A percentile compares a stretch with the other conserved stretches of the same genome.
phyloP scores from a whole-genome alignment of 2,888 invertebrate genomes.

The Hermodice carunculata region DNA sequence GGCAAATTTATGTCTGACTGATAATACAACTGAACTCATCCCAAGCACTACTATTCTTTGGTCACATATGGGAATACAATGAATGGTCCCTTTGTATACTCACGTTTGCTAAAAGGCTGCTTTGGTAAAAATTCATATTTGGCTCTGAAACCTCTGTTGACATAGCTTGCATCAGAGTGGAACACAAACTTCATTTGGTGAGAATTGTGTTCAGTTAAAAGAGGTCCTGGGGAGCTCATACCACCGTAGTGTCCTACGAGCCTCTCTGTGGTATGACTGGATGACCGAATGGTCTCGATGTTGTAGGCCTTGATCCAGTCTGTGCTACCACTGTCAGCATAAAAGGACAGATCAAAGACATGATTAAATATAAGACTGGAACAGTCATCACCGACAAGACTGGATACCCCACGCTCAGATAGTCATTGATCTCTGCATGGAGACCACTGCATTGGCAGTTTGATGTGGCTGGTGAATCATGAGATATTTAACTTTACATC shows the following conservation, averaged over 20 bases:
- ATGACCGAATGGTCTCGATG: conserved; percentile 40
- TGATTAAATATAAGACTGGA: too few species aligned
- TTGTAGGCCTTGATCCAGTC: conserved; percentile 59
- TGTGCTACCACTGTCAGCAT: background rate
- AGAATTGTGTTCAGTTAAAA: conserved; percentile 93
- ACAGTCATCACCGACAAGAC: too few species aligned
- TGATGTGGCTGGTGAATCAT: too few species aligned
- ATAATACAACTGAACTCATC: too few species aligned
- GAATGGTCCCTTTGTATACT: background rate
- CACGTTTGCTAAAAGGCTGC: conserved; percentile 23
- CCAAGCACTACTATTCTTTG: too few species aligned
- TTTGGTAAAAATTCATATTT: conserved; percentile 86
- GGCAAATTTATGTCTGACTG: too few species aligned
- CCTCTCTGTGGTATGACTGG: conserved; percentile 35
- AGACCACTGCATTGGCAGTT: too few species aligned
- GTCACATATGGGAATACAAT: background rate
- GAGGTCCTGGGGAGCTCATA: conserved; percentile 91
- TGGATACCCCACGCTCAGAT: too few species aligned
- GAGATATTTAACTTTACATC: too few species aligned
- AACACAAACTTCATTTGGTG: conserved; percentile 89
- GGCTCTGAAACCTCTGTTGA: conserved; percentile 96
- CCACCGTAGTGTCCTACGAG: conserved; percentile 94
- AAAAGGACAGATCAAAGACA: background rate
- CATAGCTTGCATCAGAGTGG: conserved; percentile 86
- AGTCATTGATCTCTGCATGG: too few species aligned